phyloP scores from a whole-genome alignment of 2,113 vertebrate species.

The Leucoraja erinaceus region DNA sequence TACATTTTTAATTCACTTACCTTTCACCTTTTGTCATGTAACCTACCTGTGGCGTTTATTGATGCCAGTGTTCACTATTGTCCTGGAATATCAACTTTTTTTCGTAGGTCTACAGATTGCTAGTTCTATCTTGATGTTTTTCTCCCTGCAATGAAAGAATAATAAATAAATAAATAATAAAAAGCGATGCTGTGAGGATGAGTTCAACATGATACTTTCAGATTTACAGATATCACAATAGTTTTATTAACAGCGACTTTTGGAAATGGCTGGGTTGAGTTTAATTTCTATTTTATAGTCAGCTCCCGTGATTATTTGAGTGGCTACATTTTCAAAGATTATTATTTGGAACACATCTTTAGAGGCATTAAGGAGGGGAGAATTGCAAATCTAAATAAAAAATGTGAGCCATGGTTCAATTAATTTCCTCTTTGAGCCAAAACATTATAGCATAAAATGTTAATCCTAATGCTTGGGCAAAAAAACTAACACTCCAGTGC shows the following conservation, averaged over 20 bases:
- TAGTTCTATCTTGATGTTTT: neutral
- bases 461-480: too few species aligned
- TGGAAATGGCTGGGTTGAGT: too few species aligned
- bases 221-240: neutral
- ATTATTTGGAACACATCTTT: neutral
- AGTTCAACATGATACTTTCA: neutral
- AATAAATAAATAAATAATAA: neutral
- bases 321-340: neutral
- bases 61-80: neutral
- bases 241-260: neutral
- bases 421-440: too few species aligned
- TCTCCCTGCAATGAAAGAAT: slow-evolving; percentile 13
- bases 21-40: neutral
- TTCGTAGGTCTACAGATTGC: neutral
- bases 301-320: neutral
- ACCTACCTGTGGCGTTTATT: slow-evolving; percentile 9
- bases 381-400: neutral
- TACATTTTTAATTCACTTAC: neutral
- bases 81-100: neutral
- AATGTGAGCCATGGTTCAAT: too few species aligned
- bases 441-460: too few species aligned
- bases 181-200: neutral
- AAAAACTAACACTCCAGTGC: too few species aligned
- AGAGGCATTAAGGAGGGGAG: neutral
- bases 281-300: neutral